Evolutionary conservation across 1,140 invertebrate species (phyloP).

Genomic region (Gonatopus flavifemur): DNA sequence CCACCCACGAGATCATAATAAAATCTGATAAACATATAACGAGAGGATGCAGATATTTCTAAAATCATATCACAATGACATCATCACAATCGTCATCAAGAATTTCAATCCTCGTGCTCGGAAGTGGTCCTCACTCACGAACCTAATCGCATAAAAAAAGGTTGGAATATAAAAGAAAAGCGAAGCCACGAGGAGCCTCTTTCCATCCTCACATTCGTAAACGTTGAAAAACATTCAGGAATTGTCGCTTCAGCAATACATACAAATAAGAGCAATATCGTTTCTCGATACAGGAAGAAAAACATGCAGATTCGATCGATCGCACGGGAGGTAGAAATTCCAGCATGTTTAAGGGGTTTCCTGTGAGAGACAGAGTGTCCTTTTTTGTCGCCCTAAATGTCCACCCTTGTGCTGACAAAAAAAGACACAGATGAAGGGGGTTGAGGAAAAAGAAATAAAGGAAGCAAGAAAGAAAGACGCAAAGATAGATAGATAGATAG

Average conservation of each 20-base stretch:
- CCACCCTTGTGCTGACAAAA: conserved; percentile 43
- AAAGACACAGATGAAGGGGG: conserved; percentile 6
- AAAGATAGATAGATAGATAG: background rate
- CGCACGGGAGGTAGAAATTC: conserved; percentile 35
- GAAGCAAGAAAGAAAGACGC: background rate
- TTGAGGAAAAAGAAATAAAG: conserved; percentile 10
- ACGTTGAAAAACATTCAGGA: too few species aligned
- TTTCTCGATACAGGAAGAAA: conserved; percentile 23
- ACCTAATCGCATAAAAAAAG: too few species aligned
- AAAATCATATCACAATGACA: too few species aligned
- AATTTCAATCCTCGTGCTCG: too few species aligned
- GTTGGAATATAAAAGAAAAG: background rate
- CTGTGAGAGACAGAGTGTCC: conserved; percentile 42
- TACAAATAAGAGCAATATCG: conserved; percentile 23
- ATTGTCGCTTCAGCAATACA: conserved; percentile 22
- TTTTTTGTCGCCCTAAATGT: conserved; percentile 50
- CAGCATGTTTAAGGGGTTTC: conserved; percentile 30
- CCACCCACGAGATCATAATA: too few species aligned
- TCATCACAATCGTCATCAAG: too few species aligned
- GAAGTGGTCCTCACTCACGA: too few species aligned
- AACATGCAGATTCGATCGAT: conserved; percentile 45
- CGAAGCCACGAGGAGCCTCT: conserved; percentile 9
- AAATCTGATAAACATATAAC: too few species aligned
- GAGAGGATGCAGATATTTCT: too few species aligned
- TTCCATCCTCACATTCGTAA: conserved; percentile 8